Evolutionary conservation across 2,797 vertebrate species (phyloP).

Genomic region (Cynodonichthys magdalenae): DNA sequence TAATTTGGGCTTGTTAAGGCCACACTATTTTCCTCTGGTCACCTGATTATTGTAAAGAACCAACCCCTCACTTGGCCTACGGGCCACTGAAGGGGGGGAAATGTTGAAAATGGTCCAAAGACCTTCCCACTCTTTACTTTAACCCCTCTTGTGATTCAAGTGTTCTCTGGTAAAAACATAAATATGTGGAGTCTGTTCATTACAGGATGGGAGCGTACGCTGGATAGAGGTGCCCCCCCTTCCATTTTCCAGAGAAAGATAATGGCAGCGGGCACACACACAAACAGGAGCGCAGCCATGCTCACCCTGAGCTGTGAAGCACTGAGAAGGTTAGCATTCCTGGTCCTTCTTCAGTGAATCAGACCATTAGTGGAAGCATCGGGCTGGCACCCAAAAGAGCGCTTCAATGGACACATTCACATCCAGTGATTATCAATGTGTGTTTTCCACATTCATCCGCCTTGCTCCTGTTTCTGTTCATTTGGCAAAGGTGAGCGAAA

Average conservation of each 20-base stretch:
- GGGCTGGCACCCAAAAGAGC: conserved; percentile 64
- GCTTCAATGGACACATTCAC: conserved; percentile 77
- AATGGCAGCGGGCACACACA: conserved; percentile 57
- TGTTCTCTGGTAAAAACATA: conserved; percentile 79
- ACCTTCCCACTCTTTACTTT: conserved; percentile 78
- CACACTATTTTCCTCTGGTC: conserved; percentile 89
- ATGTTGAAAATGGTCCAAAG: conserved; percentile 90
- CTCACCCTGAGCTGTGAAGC: conserved; percentile 67
- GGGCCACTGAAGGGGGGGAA: conserved; percentile 81
- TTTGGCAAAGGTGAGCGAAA: conserved; percentile 55
- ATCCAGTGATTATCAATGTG: conserved; percentile 65
- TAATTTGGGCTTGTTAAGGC: conserved; percentile 97
- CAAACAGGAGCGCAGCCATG: conserved; percentile 67
- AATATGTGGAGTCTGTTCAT: conserved; percentile 78
- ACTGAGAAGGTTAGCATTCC: conserved; percentile 79
- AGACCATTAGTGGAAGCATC: conserved; percentile 76
- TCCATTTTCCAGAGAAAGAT: conserved; percentile 51
- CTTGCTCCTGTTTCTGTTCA: conserved; percentile 37
- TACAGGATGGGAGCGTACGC: conserved; percentile 73
- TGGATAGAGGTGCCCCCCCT: conserved; percentile 47
- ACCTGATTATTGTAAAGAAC: conserved; percentile 91
- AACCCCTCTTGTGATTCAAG: conserved; percentile 88
- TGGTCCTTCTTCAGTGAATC: conserved; percentile 78
- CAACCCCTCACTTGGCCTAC: conserved; percentile 78
- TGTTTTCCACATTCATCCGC: conserved; percentile 57